Evolutionary conservation across 2,113 vertebrate genomes (phyloP), one percentile per base, ranked within the genome.

Genomic region (Calypte anna): DNA sequence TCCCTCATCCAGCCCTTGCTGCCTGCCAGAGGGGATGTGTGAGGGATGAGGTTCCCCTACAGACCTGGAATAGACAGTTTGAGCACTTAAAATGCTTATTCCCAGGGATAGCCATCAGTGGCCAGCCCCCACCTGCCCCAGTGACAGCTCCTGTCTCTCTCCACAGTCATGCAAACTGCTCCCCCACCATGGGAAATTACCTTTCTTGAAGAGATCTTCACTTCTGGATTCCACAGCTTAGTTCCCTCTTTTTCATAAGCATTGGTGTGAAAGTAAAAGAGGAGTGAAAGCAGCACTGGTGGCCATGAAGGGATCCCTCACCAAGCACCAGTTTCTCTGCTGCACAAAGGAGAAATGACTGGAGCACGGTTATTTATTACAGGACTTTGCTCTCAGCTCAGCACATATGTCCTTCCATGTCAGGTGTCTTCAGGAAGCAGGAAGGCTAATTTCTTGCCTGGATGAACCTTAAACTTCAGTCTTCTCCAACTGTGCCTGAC

Each of bases 361-460:
- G 69, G 77, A 84, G 76, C 66, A 50, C 7, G 1, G 94, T 97
- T 97, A 98, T 98, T 98, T 98, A 98, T 98, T 97, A 80, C 79
- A 94, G 98, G 97, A 98, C 98, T 98, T 98, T 98, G 98, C 69
- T 96, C 94, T 90, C n/a, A 64, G 75, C 90, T 91, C 75, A 79
- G 90, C 86, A 51, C 58, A 82, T 82, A 82, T 95, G 88, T 95
- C 79, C 94, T 88, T 97, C 95, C 94, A 85, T 76, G 53, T 78
- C 40, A 93, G 78, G 33, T 14, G 38, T 82, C n/a, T n/a, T 91
- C 79, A 64, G 86, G 80, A 46, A 83, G 72, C 57, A 93, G 1
- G 28, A 55, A 88, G 67, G 57, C 46, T 54, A 73, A 51, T 91
- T 91, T 82, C 82, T 93, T 90, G 86, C 85, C 67, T 89, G 79